Base-by-base conservation (phyloP, 2,888 invertebrate species). In the Esperia sulphurella region DNA sequence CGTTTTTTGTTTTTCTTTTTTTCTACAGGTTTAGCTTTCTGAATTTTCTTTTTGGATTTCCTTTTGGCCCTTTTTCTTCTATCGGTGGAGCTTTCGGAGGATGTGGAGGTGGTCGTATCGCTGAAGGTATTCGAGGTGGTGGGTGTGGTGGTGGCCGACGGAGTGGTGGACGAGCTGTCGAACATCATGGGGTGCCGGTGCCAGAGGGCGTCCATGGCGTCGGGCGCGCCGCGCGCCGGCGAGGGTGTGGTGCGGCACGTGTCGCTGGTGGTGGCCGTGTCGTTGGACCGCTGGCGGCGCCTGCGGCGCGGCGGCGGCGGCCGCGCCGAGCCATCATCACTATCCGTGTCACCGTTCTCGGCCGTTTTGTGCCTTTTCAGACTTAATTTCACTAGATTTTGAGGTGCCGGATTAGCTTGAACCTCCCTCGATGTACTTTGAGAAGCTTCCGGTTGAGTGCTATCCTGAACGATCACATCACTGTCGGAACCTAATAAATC, bases 401-500 rank as follows among this genome's bases (percentile, higher is more conserved):
- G 39, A 8, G 13, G 38, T 10, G 12, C 38, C 52, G 13, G 60
- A 38, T 35, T 53, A 51, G 59, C 42, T 41, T 55, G 54, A 4
- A 14, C 48, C 37, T 56, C 63, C 21, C 28, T 37, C 40, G 31
- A 31, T n/a, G 56, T 31, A 8, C 45, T 29, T 3, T 52, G 58
- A 14, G 60, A 35, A 28, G 61, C 59, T 41, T 65, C 74, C n/a
- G 75, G 57, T 30, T 59, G 65, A 9, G 57, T 52, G 10, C 50
- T 49, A 8, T 87, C 88, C 40, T 84, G 82, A 29, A 90, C 68
- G 14, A 85, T 77, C 8, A 86, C 85, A 58, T 85, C 90, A 55
- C 90, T 91, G 61, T 91, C 91, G 2, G 91, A 92, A n/a, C 90
- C 91, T 9, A 90, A 71, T 49, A 93, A 68, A 57, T 92, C 91